Evolutionary conservation across 2,797 vertebrate genomes (phyloP), one percentile per base, ranked within the genome.

Genomic region (Urophycis tenuis): DNA sequence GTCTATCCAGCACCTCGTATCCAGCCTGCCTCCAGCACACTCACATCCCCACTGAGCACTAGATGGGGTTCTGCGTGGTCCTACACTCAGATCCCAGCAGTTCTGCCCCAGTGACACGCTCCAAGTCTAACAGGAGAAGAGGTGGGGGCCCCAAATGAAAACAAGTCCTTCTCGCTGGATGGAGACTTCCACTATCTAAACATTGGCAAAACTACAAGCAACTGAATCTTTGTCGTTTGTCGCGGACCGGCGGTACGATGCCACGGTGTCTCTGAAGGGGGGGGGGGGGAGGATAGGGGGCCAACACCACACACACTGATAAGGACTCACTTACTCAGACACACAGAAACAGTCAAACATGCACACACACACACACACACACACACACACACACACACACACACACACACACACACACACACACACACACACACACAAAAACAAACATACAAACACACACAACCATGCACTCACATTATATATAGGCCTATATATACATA

Each of bases 181-280:
- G 94, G 95, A 94, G 95, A 95, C 94, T 94, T 93, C 90, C 91
- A 90, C 93, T 95, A 93, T 93, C 94, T 94, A 96, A 96, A 97
- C 94, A 95, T 95, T 95, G 94, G 95, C 94, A 95, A 93, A 93
- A 92, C 91, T 93, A 96, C 95, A 95, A 95, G 95, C 94, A 91
- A 95, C 94, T 85, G 92, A 94, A 95, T 95, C 80, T 91, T 92
- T 90, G 92, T 92, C 92, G 92, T 91, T 90, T 83, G 90, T 88
- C 92, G 92, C 92, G 93, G 92, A 93, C 93, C 90, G 10, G 14
- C 36, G 36, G 10, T 39, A 39, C 14, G 36, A 39, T 39, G 36
- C 36, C 89, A 93, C 93, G 85, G 92, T 94, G 94, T 94, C 94
- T 96, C 92, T 95, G 36, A 2, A 2, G 93, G 92, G 91, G 93